Evolutionary conservation across 1,140 invertebrate species (phyloP).

Genomic region (Pogonus chalceus): DNA sequence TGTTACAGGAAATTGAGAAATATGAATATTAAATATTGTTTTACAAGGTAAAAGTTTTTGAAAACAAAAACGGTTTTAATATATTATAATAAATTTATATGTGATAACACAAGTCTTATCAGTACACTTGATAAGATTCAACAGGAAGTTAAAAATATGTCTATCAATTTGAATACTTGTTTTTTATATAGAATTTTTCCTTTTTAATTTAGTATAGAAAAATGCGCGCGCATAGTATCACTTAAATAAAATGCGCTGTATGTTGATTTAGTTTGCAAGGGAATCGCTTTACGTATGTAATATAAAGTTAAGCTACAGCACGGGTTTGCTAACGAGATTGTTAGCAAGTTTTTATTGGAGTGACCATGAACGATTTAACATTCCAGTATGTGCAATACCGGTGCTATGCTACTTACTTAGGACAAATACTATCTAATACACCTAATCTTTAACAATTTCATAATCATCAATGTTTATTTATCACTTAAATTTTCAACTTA

Average conservation of each 20-base stretch:
- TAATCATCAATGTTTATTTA: too few relatives aligned
- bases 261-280: neutral
- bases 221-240: neutral
- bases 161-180: neutral
- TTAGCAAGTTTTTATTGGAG: conserved; percentile 6
- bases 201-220: neutral
- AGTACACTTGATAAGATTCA: too few relatives aligned
- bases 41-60: too few relatives aligned
- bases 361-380: conserved; percentile 5
- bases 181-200: neutral
- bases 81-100: too few relatives aligned
- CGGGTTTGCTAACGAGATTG: conserved; percentile 3
- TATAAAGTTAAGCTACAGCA: neutral
- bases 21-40: too few relatives aligned
- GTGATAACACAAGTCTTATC: too few relatives aligned
- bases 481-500: too few relatives aligned
- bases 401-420: neutral
- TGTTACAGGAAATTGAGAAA: too few relatives aligned
- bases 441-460: too few relatives aligned
- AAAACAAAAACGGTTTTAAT: too few relatives aligned
- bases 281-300: neutral
- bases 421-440: neutral
- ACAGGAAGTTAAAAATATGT: neutral
- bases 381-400: conserved; percentile 4
- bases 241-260: neutral